Evolutionary conservation across 2,888 invertebrate species (phyloP).

Genomic region (Parascotia fuliginaria): DNA sequence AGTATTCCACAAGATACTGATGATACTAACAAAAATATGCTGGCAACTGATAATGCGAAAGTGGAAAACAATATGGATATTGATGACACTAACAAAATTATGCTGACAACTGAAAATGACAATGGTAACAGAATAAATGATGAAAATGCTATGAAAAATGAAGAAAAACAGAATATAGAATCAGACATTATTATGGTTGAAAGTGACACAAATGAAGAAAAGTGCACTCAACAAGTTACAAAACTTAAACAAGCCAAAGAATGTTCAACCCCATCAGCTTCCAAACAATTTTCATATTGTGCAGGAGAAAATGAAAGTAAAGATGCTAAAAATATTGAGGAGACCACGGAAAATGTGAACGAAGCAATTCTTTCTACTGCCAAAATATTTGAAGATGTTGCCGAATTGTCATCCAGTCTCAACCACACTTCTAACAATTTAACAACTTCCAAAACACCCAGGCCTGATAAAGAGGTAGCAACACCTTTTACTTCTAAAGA

Average conservation of each 20-base stretch:
- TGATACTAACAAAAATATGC: neutral
- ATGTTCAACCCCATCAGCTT: neutral
- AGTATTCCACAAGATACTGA: neutral
- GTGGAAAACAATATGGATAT: neutral
- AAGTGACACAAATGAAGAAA: neutral
- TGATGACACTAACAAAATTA: neutral
- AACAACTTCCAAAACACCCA: neutral
- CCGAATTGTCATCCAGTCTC: too few species aligned
- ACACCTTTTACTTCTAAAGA: constrained; percentile 4
- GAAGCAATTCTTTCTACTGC: neutral
- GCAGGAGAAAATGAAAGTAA: neutral
- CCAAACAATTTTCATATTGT: neutral
- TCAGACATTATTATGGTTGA: neutral
- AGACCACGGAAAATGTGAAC: neutral
- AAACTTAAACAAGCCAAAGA: too few species aligned
- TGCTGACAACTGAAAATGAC: neutral
- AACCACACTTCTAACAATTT: neutral
- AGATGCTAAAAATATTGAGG: neutral
- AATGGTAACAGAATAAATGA: neutral
- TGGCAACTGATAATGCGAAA: too few species aligned
- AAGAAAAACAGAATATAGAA: neutral
- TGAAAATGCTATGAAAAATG: neutral
- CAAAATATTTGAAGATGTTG: neutral
- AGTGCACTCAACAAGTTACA: too few species aligned
- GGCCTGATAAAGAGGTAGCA: neutral